Conservation (phyloP, 2,797 vertebrate genomes). For the Delichon dasypus region DNA sequence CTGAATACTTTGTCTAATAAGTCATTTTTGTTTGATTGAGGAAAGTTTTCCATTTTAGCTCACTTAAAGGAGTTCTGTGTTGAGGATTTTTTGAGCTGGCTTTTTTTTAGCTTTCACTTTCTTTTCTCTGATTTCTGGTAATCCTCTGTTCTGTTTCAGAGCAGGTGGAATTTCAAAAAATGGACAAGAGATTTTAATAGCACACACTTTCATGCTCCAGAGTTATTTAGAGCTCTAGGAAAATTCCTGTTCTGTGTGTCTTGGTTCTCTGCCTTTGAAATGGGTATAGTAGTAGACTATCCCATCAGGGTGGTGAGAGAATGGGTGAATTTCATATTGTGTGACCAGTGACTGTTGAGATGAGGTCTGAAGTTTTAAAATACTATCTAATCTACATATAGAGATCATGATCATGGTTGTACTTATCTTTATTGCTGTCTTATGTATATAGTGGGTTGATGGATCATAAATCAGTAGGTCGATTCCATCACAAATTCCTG, state of each 20-base stretch:
- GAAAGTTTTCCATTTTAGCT: not conserved
- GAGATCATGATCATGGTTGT: not conserved
- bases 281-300: not conserved
- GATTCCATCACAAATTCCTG: not conserved
- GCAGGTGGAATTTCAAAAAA: not conserved
- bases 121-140: not conserved
- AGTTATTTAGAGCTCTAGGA: not conserved
- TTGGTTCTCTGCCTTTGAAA: not conserved
- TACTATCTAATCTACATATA: not conserved
- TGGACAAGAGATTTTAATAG: not conserved
- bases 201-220: fast-evolving
- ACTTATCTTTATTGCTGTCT: not conserved
- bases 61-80: not conserved
- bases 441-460: not conserved
- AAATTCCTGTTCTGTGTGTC: not conserved
- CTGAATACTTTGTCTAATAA: not conserved
- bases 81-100: not conserved
- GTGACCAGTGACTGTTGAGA: not conserved
- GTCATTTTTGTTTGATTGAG: not conserved
- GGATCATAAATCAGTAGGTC: not conserved
- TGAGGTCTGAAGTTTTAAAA: not conserved
- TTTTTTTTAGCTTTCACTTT: not conserved
- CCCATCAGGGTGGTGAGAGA: not conserved
- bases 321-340: not conserved
- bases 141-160: not conserved